Conservation (phyloP, 2,888 invertebrate genomes). For the Pecten maximus region DNA sequence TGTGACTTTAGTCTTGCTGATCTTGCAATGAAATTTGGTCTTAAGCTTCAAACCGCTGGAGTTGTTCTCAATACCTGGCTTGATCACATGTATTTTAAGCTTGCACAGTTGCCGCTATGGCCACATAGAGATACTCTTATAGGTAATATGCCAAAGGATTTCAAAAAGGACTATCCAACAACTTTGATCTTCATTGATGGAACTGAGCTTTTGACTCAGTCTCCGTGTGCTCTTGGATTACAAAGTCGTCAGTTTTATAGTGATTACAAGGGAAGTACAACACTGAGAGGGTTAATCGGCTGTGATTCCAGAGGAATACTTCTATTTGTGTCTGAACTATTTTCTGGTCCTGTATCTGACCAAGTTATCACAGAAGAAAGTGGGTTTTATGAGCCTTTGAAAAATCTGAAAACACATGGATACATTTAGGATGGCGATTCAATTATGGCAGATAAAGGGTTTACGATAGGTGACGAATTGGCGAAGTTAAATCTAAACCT, state of each 20-base stretch:
- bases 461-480: not conserved
- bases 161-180: constrained; percentile 53
- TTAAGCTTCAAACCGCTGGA: constrained; percentile 48
- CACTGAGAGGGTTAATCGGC: constrained; percentile 52
- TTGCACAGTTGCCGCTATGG: constrained; percentile 55
- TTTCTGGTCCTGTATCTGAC: constrained; percentile 50
- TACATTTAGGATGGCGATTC: constrained; percentile 39
- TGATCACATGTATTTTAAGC: constrained; percentile 56
- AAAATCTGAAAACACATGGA: constrained; percentile 4
- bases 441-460: constrained; percentile 45
- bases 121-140: constrained; percentile 46
- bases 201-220: constrained; percentile 52
- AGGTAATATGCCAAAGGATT: constrained; percentile 50
- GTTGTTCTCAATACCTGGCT: constrained; percentile 51
- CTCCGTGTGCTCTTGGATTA: constrained; percentile 41
- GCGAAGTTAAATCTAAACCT: not conserved
- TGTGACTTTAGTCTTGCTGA: constrained; percentile 51
- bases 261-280: constrained; percentile 56
- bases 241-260: constrained; percentile 58
- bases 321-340: constrained; percentile 49
- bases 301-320: constrained; percentile 54
- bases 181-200: constrained; percentile 55
- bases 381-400: constrained; percentile 39
- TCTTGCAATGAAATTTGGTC: constrained; percentile 46
- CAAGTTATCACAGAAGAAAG: constrained; percentile 25